Percentiles rank a stretch among this genome's conserved stretches.
These are phyloP conservation scores for Cacoxenus indagator DNA, from an alignment of 2,888 invertebrate genomes.

Conservation along the genomic window DNA sequence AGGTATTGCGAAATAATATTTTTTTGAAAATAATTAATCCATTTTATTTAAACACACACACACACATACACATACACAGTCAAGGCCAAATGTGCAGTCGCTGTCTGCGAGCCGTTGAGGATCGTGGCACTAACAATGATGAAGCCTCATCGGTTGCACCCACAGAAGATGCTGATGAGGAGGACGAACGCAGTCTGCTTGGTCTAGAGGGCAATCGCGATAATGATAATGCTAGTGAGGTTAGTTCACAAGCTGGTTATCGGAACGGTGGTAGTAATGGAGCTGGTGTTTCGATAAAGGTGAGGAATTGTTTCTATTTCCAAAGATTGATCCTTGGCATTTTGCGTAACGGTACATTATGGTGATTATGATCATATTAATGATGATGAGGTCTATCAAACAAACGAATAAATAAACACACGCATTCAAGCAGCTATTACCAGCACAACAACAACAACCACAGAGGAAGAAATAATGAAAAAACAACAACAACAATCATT, in stretches of 20 bases:
- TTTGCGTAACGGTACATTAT: constrained; percentile 37
- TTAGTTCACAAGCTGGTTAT: constrained; percentile 49
- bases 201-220: constrained; percentile 56
- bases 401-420: constrained; percentile 2
- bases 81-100: constrained; percentile 87
- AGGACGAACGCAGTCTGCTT: constrained; percentile 74
- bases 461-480: background rate
- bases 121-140: constrained; percentile 70
- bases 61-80: constrained; percentile 70
- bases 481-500: constrained; percentile 18
- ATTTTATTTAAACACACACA: background rate
- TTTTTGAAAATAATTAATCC: background rate
- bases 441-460: constrained; percentile 11
- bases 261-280: constrained; percentile 2
- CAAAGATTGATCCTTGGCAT: constrained; percentile 51
- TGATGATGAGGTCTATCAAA: constrained; percentile 32
- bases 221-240: constrained; percentile 60
- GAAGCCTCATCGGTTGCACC: constrained; percentile 75
- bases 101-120: constrained; percentile 79
- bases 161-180: constrained; percentile 76
- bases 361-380: background rate
- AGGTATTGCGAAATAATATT: constrained; percentile 45
- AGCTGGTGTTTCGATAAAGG: constrained; percentile 73
- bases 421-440: background rate
- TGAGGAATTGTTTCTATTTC: constrained; percentile 70